Conservation (phyloP, 2,113 vertebrate genomes). For the Protobothrops flavoviridis region DNA sequence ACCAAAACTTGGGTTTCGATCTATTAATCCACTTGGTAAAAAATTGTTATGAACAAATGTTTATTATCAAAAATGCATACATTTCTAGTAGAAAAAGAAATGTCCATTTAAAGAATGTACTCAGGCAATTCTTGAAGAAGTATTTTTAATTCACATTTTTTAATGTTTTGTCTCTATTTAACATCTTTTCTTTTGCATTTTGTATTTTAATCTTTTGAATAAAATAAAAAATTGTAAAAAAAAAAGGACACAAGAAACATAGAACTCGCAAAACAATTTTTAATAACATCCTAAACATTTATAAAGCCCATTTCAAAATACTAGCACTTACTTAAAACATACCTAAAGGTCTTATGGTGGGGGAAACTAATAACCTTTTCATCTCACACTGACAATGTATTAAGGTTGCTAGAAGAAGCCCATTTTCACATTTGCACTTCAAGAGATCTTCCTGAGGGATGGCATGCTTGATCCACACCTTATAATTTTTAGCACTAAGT, state of each 20-base stretch:
- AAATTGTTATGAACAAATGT: not conserved
- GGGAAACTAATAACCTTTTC: not conserved
- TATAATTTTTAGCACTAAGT: not conserved
- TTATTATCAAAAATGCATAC: not conserved
- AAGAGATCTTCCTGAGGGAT: not conserved
- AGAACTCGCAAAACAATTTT: not conserved
- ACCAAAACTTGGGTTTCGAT: not conserved
- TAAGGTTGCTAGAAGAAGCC: not conserved
- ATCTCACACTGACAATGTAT: not conserved
- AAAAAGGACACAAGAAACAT: not conserved
- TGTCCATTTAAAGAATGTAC: not conserved
- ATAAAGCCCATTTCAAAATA: not conserved
- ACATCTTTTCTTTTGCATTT: too few species aligned
- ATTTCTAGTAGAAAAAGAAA: not conserved
- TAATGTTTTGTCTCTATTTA: too few species aligned
- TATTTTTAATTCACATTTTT: too few species aligned
- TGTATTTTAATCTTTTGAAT: too few species aligned
- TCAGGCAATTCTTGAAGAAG: too few species aligned
- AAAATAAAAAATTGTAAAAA: not conserved
- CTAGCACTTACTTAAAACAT: not conserved
- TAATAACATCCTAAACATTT: not conserved
- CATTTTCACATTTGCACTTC: not conserved
- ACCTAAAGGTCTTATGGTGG: not conserved
- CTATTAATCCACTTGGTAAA: not conserved
- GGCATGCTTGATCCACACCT: not conserved